Percentiles rank a stretch among this genome's conserved stretches.
Conservation (phyloP, 2,113 vertebrate genomes). For the Pungitius pungitius region DNA sequence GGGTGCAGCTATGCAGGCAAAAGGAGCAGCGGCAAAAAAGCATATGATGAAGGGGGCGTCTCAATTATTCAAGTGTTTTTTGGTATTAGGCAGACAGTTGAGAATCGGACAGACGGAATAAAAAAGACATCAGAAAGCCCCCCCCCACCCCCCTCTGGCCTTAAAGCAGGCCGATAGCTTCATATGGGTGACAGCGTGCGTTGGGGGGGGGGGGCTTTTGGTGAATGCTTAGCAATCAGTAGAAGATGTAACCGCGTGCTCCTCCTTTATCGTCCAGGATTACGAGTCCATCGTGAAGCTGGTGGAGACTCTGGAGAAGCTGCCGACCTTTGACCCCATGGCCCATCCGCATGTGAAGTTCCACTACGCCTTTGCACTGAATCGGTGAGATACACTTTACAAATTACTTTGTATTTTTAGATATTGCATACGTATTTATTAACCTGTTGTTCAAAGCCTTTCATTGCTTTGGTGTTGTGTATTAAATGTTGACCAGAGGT, state of each 20-base stretch:
- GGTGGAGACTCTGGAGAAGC: slow-evolving; percentile 94
- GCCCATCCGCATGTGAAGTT: slow-evolving; percentile 94
- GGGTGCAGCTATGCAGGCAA: slow-evolving; percentile 33
- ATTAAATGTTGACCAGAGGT: background rate
- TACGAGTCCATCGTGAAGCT: slow-evolving; percentile 96
- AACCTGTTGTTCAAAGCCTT: background rate
- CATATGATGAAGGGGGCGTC: slow-evolving; percentile 30
- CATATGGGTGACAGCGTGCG: background rate
- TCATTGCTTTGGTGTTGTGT: background rate
- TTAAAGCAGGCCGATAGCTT: background rate
- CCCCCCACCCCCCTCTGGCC: background rate
- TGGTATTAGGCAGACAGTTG: slow-evolving; percentile 32
- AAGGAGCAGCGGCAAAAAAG: slow-evolving; percentile 43
- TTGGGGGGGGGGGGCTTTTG: slow-evolving; percentile 6
- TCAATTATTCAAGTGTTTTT: slow-evolving; percentile 50
- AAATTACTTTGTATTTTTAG: background rate
- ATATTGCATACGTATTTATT: background rate
- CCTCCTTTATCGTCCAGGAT: slow-evolving; percentile 80
- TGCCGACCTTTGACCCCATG: slow-evolving; percentile 95
- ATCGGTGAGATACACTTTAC: slow-evolving; percentile 83
- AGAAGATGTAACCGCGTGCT: background rate
- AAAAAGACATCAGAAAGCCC: slow-evolving; percentile 14
- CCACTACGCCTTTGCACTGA: slow-evolving; percentile 96
- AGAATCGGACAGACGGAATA: slow-evolving; percentile 27
- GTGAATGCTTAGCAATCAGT: background rate